phyloP scores from a whole-genome alignment of 2,113 vertebrate genomes.

The Fregata magnificens region DNA sequence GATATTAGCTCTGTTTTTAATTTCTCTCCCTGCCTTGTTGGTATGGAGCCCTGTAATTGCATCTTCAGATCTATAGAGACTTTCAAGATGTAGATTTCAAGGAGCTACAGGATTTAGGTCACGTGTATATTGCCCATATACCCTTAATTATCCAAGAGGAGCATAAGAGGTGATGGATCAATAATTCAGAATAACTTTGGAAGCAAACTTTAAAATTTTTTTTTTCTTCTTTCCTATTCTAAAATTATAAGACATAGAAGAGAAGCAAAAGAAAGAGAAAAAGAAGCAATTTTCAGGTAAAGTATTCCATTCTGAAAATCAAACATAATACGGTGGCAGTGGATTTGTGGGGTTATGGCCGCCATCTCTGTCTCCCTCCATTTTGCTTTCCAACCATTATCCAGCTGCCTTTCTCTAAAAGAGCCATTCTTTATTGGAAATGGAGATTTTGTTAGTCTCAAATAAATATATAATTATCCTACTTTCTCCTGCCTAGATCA shows the following conservation, averaged over 20 bases:
- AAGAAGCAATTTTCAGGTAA: not conserved
- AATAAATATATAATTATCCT: not conserved
- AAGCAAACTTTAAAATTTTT: not conserved
- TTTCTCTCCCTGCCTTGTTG: not conserved
- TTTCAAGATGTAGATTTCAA: not conserved
- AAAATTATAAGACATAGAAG: not conserved
- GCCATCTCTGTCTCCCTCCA: not conserved
- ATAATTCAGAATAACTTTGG: not conserved
- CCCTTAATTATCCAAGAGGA: not conserved
- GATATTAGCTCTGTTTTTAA: not conserved
- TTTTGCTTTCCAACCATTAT: not conserved
- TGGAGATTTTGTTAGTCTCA: not conserved
- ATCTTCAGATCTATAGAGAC: not conserved
- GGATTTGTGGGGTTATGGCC: not conserved
- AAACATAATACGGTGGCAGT: not conserved
- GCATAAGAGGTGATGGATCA: not conserved
- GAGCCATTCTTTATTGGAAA: not conserved
- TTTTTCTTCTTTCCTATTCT: not conserved
- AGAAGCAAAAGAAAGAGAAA: not conserved
- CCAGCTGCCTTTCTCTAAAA: not conserved
- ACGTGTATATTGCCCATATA: not conserved
- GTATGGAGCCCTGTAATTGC: not conserved
- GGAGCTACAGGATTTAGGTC: not conserved
- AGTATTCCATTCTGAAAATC: not conserved
- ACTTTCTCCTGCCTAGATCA: not conserved